Percentiles rank a stretch among this genome's conserved stretches.
Conservation (phyloP, 1,140 invertebrate species). For the Oryctes rhinoceros region DNA sequence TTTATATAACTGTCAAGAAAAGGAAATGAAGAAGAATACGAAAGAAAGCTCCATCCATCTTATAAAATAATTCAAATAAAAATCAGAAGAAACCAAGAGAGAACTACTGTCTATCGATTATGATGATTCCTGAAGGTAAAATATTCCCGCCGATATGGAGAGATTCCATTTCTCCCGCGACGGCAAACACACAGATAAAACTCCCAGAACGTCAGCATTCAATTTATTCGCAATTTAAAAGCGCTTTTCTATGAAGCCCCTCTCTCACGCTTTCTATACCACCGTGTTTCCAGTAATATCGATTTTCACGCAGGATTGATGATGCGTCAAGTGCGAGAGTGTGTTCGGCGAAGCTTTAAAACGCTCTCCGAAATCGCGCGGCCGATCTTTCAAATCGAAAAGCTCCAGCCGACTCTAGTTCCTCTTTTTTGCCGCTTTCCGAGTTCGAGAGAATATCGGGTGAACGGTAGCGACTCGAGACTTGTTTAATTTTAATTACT, state of each 20-base stretch:
- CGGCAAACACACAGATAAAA: not conserved
- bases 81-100: too few species aligned
- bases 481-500: not conserved
- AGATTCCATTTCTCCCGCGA: not conserved
- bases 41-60: too few species aligned
- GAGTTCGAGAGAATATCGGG: not conserved
- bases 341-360: not conserved
- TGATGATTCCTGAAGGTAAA: not conserved
- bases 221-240: constrained; percentile 50
- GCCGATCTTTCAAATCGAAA: not conserved
- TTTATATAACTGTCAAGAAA: too few species aligned
- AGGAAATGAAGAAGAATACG: too few species aligned
- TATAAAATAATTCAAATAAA: too few species aligned
- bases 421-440: not conserved
- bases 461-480: not conserved
- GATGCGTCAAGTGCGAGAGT: constrained; percentile 2
- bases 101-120: not conserved
- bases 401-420: not conserved
- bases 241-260: constrained; percentile 38
- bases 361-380: not conserved
- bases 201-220: constrained; percentile 41
- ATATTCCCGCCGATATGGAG: not conserved
- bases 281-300: not conserved
- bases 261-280: too few species aligned
- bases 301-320: constrained; percentile 18